phyloP scores from a whole-genome alignment of 1,140 invertebrate species.

The Drosophila watanabei region DNA sequence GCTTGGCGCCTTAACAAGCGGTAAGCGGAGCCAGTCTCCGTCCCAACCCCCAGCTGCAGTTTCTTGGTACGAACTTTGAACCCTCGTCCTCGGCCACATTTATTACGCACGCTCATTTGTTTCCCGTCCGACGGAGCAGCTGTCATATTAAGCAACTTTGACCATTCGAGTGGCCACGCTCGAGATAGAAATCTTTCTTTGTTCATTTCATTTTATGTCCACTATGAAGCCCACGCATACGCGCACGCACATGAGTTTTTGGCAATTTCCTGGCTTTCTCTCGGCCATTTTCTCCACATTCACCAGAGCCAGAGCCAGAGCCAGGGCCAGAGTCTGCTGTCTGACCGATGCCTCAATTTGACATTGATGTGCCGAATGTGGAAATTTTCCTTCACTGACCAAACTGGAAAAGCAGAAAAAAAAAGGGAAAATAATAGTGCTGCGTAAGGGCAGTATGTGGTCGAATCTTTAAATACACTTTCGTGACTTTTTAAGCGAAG shows the following conservation, averaged over 20 bases:
- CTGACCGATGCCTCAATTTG: constrained; percentile 77
- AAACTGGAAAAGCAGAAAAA: constrained; percentile 17
- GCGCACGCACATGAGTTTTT: constrained; percentile 38
- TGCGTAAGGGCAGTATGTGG: not conserved
- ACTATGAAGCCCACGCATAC: constrained; percentile 33
- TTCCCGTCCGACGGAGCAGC: constrained; percentile 50
- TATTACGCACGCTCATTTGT: constrained; percentile 81
- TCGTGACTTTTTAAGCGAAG: not conserved
- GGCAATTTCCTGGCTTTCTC: constrained; percentile 67
- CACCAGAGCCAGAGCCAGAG: not conserved
- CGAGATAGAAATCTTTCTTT: constrained; percentile 84
- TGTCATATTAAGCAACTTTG: constrained; percentile 83
- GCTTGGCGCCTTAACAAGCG: constrained; percentile 62
- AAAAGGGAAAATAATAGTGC: constrained; percentile 39
- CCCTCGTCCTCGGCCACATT: constrained; percentile 51
- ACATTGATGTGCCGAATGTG: constrained; percentile 83
- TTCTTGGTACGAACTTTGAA: constrained; percentile 67
- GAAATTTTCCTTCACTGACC: constrained; percentile 70
- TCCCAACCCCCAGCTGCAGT: constrained; percentile 55
- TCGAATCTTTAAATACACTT: constrained; percentile 7
- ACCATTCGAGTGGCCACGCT: constrained; percentile 69
- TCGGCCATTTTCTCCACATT: constrained; percentile 8
- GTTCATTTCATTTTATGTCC: constrained; percentile 84
- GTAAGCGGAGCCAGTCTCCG: constrained; percentile 19
- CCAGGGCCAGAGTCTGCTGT: constrained; percentile 29